Conservation (phyloP, 2,888 invertebrate species). For the Iselma pallidipennis region DNA sequence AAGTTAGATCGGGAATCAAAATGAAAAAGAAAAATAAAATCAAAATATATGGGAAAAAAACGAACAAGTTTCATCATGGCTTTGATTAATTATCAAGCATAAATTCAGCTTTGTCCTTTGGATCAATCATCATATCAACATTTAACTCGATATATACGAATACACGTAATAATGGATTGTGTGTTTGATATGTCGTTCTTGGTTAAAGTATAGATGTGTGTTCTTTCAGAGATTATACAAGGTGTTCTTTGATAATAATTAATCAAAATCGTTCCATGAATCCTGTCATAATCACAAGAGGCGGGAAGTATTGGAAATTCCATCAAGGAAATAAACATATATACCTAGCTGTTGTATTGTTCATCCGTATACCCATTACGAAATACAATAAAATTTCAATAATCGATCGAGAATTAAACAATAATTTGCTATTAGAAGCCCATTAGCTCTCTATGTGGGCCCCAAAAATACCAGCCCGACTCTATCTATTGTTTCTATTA, state of each 20-base stretch:
- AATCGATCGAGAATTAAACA: background rate
- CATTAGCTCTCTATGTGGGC: slow-evolving; percentile 15
- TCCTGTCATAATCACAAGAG: background rate
- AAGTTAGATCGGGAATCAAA: too few species aligned
- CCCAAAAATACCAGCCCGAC: slow-evolving; percentile 19
- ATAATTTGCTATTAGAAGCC: slow-evolving; percentile 23
- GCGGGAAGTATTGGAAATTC: background rate
- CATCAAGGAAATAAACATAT: background rate
- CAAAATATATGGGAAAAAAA: background rate
- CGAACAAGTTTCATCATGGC: background rate
- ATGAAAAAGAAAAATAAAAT: background rate
- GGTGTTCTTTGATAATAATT: slow-evolving; percentile 3
- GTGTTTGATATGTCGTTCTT: background rate
- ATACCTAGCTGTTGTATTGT: background rate
- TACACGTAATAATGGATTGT: slow-evolving; percentile 2
- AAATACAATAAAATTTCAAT: background rate
- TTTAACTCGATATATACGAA: background rate
- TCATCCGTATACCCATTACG: background rate
- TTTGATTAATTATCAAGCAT: background rate
- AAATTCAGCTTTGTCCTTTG: background rate
- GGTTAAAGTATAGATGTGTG: background rate
- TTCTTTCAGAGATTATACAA: slow-evolving; percentile 1
- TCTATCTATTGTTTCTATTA: slow-evolving; percentile 21
- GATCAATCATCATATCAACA: background rate
- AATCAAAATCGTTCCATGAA: background rate